Base-by-base conservation (phyloP, 1,140 invertebrate species). In the Drosophila serrata region DNA sequence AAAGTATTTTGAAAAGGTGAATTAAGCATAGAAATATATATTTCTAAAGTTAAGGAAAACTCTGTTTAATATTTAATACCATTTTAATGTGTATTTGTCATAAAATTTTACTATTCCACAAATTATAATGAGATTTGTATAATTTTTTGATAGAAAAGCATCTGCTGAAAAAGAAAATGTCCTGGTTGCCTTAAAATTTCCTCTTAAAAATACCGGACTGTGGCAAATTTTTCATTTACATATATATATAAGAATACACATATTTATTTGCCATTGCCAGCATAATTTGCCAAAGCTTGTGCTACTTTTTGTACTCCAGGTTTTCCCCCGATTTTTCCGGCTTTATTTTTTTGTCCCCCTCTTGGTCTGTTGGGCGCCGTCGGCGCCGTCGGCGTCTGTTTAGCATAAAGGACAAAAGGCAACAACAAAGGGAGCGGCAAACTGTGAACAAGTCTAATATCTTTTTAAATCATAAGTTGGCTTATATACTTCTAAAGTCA, bases 391-490 rank as follows among this genome's bases (percentile, higher is more conserved):
- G 51, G 19, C 51, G 51, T 48, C 68, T 87, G 75, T 58, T 79
- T 87, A 88, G 85, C 84, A 87, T 87, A 87, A 87, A 73, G 82
- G 74, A 87, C 84, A 76, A 85, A 85, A 75, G 73, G 58, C 61
- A 69, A 61, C 70, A 72, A 70, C 67, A 70, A 58, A 75, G 61
- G 70, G 60, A 82, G 64, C 60, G 64, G 81, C 69, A 75, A 79
- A 87, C 84, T 80, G 84, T 84, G 84, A 88, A 84, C 85, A 88
- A 82, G 84, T 79, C 85, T 87, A 87, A 87, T 87, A 87, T 87
- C 80, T 87, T 87, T 88, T 87, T 87, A 88, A 87, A 87, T 87
- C 84, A 87, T 87, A 87, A 87, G 85, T 90, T 87, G 84, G 60
- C 79, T 79, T 85, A 75, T 68, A 60, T 65, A 75, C 59, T 63